Conservation (phyloP, 2,113 vertebrate species). For the Suricata suricatta region DNA sequence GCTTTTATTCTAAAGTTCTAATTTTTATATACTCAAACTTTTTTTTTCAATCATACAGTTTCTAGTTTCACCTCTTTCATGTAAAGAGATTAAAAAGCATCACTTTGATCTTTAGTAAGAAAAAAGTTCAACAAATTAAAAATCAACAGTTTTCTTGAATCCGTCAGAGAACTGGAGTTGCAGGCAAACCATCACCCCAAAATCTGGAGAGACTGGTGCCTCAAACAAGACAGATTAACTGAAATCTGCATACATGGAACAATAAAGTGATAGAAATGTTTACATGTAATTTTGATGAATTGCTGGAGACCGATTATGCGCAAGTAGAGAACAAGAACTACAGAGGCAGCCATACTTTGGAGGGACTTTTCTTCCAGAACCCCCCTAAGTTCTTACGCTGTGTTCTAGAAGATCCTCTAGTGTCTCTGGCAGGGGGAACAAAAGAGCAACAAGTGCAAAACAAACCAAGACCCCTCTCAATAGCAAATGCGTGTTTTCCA, state of each 20-base stretch:
- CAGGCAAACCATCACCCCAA: background rate
- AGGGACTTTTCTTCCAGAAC: background rate
- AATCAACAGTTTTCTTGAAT: background rate
- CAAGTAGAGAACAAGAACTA: background rate
- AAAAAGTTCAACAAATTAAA: background rate
- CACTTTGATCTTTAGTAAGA: background rate
- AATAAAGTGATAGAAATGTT: background rate
- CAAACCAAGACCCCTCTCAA: background rate
- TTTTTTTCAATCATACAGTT: background rate
- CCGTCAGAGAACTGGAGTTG: background rate
- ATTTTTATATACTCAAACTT: background rate
- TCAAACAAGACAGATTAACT: background rate
- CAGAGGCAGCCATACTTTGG: background rate
- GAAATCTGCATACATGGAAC: background rate
- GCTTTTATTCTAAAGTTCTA: background rate
- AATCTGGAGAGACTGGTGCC: background rate
- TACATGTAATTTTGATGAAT: background rate
- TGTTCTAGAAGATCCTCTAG: background rate
- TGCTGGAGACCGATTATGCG: background rate
- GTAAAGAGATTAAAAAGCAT: background rate
- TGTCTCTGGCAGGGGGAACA: background rate
- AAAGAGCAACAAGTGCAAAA: background rate
- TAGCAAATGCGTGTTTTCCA: background rate
- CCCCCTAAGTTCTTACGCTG: background rate
- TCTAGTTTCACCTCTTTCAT: background rate